These are phyloP conservation scores for Atta cephalotes DNA, from an alignment of 1,140 invertebrate genomes.

Conservation along the genomic window DNA sequence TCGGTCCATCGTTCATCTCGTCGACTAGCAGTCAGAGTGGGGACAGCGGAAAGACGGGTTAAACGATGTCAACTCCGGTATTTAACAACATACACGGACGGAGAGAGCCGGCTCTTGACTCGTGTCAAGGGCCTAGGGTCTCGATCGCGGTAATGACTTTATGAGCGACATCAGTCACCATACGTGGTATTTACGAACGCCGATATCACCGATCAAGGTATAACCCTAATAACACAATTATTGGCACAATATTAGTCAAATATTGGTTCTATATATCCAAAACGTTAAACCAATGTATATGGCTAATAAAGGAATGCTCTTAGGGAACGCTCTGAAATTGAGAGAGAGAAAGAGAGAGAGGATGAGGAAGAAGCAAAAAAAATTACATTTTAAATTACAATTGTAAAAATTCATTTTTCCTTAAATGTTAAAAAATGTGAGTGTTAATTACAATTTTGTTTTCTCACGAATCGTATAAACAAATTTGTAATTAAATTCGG, in stretches of 20 bases:
- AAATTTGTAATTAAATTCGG: constrained; percentile 28
- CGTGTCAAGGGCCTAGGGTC: constrained; percentile 78
- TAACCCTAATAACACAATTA: no score
- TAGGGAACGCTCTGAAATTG: not conserved
- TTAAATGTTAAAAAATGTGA: not conserved
- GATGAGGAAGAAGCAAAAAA: not conserved
- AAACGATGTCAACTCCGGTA: constrained; percentile 84
- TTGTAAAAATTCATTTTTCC: not conserved
- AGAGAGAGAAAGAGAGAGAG: not conserved
- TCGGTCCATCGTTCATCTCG: constrained; percentile 71
- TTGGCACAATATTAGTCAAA: no score
- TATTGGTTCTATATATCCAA: no score
- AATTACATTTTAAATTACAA: constrained; percentile 1
- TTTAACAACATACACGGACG: constrained; percentile 81
- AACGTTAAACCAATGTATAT: no score
- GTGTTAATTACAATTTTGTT: not conserved
- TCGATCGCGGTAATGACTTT: constrained; percentile 78
- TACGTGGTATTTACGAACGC: constrained; percentile 44
- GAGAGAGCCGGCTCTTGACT: constrained; percentile 72
- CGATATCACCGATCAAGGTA: constrained; percentile 37
- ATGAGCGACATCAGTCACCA: constrained; percentile 77
- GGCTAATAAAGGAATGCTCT: no score
- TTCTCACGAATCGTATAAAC: not conserved
- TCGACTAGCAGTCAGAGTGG: constrained; percentile 32
- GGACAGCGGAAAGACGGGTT: constrained; percentile 81